These are phyloP conservation scores for Cartodere bifasciata DNA, from an alignment of 2,888 invertebrate species.

Conservation along the genomic window DNA sequence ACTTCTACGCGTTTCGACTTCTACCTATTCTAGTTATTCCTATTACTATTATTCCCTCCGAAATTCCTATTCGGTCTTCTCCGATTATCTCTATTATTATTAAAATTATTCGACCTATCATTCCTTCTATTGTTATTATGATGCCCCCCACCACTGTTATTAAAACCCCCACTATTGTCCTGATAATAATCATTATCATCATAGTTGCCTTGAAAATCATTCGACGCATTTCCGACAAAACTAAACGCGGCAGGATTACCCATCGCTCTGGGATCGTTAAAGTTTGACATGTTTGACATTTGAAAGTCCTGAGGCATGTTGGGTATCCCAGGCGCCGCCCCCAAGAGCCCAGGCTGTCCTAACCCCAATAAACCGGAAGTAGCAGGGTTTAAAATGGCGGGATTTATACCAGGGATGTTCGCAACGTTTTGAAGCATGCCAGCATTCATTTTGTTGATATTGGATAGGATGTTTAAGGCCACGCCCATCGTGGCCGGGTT, in stretches of 20 bases:
- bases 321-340: slow-evolving; percentile 38
- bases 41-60: slow-evolving; percentile 20
- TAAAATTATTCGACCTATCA: slow-evolving; percentile 21
- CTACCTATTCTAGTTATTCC: too few relatives aligned
- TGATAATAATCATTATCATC: too few relatives aligned
- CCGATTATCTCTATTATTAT: slow-evolving; percentile 30
- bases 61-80: slow-evolving; percentile 18
- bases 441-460: slow-evolving; percentile 21
- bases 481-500: slow-evolving; percentile 35
- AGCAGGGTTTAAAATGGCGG: slow-evolving; percentile 45
- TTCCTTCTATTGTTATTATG: slow-evolving; percentile 19
- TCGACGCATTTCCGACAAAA: slow-evolving; percentile 31
- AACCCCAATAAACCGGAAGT: slow-evolving; percentile 34
- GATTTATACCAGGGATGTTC: slow-evolving; percentile 32
- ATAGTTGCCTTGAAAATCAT: slow-evolving; percentile 34
- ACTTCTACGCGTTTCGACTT: too few relatives aligned
- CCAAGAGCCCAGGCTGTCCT: slow-evolving; percentile 41
- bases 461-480: slow-evolving; percentile 32
- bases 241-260: slow-evolving; percentile 38
- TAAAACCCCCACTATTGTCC: slow-evolving; percentile 27
- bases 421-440: slow-evolving; percentile 10
- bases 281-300: too few relatives aligned
- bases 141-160: slow-evolving; percentile 31
- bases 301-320: slow-evolving; percentile 28
- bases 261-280: too few relatives aligned